Conservation (phyloP, 2,113 vertebrate species). For the Ophthalmolycus amberensis region DNA sequence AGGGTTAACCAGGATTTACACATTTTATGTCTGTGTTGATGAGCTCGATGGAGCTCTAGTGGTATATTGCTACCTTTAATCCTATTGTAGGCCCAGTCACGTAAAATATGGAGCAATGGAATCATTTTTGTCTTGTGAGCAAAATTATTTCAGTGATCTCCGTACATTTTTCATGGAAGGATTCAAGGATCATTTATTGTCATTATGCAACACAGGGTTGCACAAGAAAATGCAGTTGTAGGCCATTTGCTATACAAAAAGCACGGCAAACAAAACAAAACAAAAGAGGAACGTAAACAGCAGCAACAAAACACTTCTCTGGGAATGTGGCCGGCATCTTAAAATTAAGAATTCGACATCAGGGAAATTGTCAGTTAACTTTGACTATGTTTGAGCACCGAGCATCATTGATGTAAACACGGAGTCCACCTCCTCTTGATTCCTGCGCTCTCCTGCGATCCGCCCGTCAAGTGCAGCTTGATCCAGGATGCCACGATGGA, state of each 20-base stretch:
- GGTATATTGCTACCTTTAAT: not conserved
- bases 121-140: too few species aligned
- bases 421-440: too few species aligned
- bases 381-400: not conserved
- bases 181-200: too few species aligned
- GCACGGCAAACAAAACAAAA: too few species aligned
- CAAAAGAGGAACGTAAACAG: not conserved
- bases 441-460: too few species aligned
- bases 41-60: not conserved
- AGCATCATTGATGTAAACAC: not conserved
- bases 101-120: not conserved
- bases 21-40: constrained; percentile 18
- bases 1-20: constrained; percentile 14
- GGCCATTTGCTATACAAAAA: too few species aligned
- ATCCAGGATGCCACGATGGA: not conserved
- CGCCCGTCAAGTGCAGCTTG: too few species aligned
- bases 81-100: not conserved
- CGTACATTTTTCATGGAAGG: not conserved
- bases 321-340: not conserved
- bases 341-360: not conserved
- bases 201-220: too few species aligned
- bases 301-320: not conserved
- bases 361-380: not conserved
- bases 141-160: not conserved
- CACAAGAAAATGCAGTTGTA: too few species aligned